Base-by-base conservation (phyloP, 2,113 vertebrate species). In the Ceratotherium simum region DNA sequence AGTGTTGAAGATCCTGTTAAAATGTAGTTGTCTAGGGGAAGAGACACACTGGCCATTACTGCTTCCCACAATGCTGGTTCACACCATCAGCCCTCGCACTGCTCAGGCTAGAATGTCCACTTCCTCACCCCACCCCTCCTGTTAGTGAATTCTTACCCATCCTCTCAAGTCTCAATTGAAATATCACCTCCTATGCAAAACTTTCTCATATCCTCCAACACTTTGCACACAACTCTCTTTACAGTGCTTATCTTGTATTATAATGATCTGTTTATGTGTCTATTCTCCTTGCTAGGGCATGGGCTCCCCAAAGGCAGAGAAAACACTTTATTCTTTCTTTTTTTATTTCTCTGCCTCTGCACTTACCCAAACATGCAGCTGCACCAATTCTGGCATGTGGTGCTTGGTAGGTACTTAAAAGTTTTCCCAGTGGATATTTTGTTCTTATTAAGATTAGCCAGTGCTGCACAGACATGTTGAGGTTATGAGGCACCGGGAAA, bases 271-370 rank as follows among this genome's bases (percentile, higher is more conserved):
- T n/a, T 91, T 29, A 25, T 48, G 31, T 62, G n/a, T 58, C 54
- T 79, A 1, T 60, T 95, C 10, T 69, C 23, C 67, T 69, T 75
- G 67, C n/a, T n/a, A 33, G 80, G 51, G 18, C 21, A 8, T 20
- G 54, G 67, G 33, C 6, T 92, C 82, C 31, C 29, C 8, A 60
- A 54, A 31, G 46, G n/a, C 60, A 94, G 46, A 48, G 42, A 62
- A 88, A 48, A 62, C 21, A 8, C 20, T 76, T 79, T 73, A 5
- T 65, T 79, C 46, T 70, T 88, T 69, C 21, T 64, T 60, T 8
- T 76, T 33, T n/a, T 64, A 21, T 96, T 95, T 95, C 12, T 96
- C 81, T 79, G 83, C 10, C 16, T 86, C 79, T 5, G 39, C 27
- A 76, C 39, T 67, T 9, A 80, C 27, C 54, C 69, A 67, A 62